phyloP scores from a whole-genome alignment of 1,140 invertebrate species.

The Caerostris darwini region DNA sequence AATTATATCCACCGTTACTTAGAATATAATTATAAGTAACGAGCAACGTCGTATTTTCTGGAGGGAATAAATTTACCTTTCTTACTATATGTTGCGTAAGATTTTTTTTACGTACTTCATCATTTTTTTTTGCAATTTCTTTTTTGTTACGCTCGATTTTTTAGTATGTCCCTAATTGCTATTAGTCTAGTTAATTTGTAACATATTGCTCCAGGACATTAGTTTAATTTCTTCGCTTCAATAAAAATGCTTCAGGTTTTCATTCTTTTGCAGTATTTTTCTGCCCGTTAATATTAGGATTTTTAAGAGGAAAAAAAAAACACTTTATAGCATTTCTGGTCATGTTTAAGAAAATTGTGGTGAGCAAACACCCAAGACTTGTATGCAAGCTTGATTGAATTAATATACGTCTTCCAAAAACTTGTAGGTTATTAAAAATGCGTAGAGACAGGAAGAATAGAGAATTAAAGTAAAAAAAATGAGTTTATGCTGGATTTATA shows the following conservation, averaged over 20 bases:
- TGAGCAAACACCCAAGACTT: neutral
- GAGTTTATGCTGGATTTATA: neutral
- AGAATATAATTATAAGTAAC: slow-evolving; percentile 67
- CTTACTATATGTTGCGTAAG: neutral
- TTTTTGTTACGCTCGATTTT: slow-evolving; percentile 31
- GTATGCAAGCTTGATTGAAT: slow-evolving; percentile 44
- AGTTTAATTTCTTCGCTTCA: slow-evolving; percentile 62
- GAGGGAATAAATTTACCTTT: slow-evolving; percentile 50
- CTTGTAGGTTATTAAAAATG: neutral
- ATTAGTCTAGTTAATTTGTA: slow-evolving; percentile 65
- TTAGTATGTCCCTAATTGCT: slow-evolving; percentile 57
- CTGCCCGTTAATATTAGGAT: slow-evolving; percentile 5
- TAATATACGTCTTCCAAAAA: neutral
- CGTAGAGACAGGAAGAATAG: neutral
- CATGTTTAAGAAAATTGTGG: slow-evolving; percentile 28
- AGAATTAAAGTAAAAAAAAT: neutral
- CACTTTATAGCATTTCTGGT: slow-evolving; percentile 41
- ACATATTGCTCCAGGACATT: slow-evolving; percentile 49
- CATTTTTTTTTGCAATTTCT: neutral
- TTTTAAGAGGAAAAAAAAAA: slow-evolving; percentile 15
- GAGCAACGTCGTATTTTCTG: slow-evolving; percentile 36
- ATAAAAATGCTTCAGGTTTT: slow-evolving; percentile 11
- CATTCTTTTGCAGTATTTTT: neutral
- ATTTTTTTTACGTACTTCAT: no score
- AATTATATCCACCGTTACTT: slow-evolving; percentile 62